phyloP scores from a whole-genome alignment of 2,888 invertebrate genomes.

The Sipunculus nudus region DNA sequence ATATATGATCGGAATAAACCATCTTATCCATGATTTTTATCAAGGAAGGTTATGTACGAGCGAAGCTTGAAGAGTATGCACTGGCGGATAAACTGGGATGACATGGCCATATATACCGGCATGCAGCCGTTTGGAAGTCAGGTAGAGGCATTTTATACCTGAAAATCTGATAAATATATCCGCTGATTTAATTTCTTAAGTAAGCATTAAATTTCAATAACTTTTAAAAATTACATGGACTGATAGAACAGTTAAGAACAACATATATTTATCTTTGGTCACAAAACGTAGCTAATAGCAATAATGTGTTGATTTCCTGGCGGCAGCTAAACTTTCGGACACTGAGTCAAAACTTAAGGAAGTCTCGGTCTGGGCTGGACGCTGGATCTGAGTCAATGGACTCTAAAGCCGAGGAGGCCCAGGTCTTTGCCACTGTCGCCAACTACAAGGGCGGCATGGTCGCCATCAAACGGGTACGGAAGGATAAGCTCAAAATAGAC shows the following conservation, averaged over 20 bases:
- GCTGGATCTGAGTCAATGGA: background rate
- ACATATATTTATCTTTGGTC: no score
- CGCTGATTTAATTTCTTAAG: no score
- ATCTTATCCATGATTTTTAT: no score
- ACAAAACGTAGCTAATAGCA: no score
- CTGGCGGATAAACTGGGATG: conserved; percentile 52
- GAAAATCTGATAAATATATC: background rate
- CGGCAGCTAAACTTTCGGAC: conserved; percentile 15
- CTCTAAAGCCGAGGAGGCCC: background rate
- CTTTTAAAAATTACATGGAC: no score
- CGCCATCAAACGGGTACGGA: conserved; percentile 50
- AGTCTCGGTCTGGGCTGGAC: conserved; percentile 8
- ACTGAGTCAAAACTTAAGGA: conserved; percentile 13
- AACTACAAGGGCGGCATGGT: conserved; percentile 46
- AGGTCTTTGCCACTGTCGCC: conserved; percentile 46
- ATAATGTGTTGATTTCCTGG: background rate
- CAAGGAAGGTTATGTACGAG: conserved; percentile 54
- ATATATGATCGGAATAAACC: no score
- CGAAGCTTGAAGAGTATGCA: conserved; percentile 46
- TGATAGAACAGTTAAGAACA: no score
- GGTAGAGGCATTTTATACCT: conserved; percentile 13
- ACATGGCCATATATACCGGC: conserved; percentile 41
- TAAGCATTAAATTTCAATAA: no score
- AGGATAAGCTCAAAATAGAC: conserved; percentile 49
- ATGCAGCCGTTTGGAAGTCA: conserved; percentile 11